A percentile compares a stretch with the other conserved stretches of the same genome.
Evolutionary conservation across 1,140 invertebrate genomes (phyloP).

Genomic region (Ceratitis capitata): DNA sequence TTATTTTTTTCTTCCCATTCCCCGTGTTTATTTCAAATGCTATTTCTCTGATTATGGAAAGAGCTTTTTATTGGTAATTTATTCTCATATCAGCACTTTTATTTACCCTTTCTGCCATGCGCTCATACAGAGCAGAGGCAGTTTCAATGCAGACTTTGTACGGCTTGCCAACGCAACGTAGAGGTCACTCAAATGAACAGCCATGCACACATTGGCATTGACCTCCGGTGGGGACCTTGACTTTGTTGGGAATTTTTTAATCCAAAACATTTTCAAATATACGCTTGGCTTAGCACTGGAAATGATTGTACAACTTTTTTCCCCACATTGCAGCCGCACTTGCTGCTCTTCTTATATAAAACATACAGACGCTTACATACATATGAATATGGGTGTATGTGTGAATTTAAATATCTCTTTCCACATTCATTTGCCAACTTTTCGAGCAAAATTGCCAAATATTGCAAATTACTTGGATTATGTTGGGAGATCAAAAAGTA

Average conservation of each 20-base stretch:
- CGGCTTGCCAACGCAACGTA: neutral
- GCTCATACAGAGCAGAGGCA: too few relatives aligned
- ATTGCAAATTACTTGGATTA: constrained; percentile 44
- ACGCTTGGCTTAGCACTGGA: constrained; percentile 4
- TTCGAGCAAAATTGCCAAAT: constrained; percentile 43
- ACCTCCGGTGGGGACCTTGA: neutral
- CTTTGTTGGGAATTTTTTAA: neutral
- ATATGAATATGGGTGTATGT: neutral
- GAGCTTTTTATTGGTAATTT: too few relatives aligned
- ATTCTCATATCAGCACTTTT: too few relatives aligned
- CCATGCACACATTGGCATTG: neutral
- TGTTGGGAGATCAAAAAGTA: neutral
- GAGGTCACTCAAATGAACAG: neutral
- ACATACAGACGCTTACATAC: neutral
- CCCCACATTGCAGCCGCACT: neutral
- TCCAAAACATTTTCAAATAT: neutral
- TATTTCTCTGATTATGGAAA: too few relatives aligned
- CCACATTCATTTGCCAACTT: constrained; percentile 27
- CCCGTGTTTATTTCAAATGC: too few relatives aligned
- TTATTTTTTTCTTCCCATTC: too few relatives aligned
- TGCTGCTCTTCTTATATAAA: neutral
- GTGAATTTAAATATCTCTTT: neutral
- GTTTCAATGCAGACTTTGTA: neutral
- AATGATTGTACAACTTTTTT: neutral
- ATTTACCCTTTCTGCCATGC: too few relatives aligned